phyloP scores from a whole-genome alignment of 37 sponge, comb jelly and placozoan species.

The Tethya wilhelma region DNA sequence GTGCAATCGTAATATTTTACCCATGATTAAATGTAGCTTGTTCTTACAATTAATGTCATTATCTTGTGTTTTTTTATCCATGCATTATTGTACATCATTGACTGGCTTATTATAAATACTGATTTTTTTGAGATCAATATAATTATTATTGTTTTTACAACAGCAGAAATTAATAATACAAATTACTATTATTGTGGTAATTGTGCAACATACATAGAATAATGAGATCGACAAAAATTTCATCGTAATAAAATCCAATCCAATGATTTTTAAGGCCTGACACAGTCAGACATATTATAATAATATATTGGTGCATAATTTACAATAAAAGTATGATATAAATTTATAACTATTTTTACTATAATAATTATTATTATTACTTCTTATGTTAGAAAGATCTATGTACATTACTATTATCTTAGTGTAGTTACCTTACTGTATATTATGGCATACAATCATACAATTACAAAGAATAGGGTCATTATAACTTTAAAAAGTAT shows the following conservation, averaged over 20 bases:
- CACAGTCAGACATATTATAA: not conserved
- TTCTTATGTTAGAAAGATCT: not conserved
- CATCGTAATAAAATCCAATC: not conserved
- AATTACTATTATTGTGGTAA: not conserved
- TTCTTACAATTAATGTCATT: too few relatives aligned
- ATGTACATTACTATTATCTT: too few relatives aligned
- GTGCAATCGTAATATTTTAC: too few relatives aligned
- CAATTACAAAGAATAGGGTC: not conserved
- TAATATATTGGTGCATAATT: not conserved
- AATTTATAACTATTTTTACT: not conserved
- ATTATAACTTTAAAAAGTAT: not conserved
- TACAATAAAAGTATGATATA: not conserved
- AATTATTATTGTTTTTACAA: too few relatives aligned
- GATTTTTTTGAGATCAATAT: too few relatives aligned
- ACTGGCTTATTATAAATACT: too few relatives aligned
- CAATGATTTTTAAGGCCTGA: not conserved
- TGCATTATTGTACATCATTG: too few relatives aligned
- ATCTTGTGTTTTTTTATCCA: too few relatives aligned
- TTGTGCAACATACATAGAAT: not conserved
- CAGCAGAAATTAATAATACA: not conserved
- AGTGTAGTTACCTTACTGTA: too few relatives aligned
- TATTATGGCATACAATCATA: not conserved
- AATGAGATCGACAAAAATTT: too few relatives aligned
- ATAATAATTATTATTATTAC: not conserved
- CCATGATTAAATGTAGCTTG: too few relatives aligned